These are phyloP conservation scores for Saturnia pavonia DNA, from an alignment of 2,888 invertebrate species.

Conservation along the genomic window DNA sequence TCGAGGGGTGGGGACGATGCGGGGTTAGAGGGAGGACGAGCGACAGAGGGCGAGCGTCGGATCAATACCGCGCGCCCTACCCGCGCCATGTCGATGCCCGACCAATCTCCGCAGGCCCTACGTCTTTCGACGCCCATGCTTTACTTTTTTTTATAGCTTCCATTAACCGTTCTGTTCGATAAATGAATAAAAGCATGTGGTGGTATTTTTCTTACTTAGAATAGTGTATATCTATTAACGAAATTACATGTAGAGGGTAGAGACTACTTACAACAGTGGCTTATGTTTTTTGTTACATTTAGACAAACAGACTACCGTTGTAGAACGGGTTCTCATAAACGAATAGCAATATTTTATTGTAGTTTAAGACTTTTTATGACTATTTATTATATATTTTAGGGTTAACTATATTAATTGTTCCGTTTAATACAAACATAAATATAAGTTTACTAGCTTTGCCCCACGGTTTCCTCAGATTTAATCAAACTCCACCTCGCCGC, in stretches of 20 bases:
- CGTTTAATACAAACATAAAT: too few species aligned
- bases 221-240: not conserved
- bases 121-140: constrained; percentile 79
- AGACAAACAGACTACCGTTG: not conserved
- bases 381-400: too few species aligned
- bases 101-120: constrained; percentile 77
- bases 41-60: constrained; percentile 49
- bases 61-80: constrained; percentile 69
- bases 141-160: constrained; percentile 71
- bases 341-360: not conserved
- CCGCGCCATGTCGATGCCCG: constrained; percentile 56
- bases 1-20: constrained; percentile 40
- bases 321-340: not conserved
- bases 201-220: constrained; percentile 40
- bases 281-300: not conserved
- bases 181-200: constrained; percentile 77
- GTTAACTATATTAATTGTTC: too few species aligned
- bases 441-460: too few species aligned
- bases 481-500: too few species aligned
- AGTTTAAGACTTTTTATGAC: not conserved
- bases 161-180: constrained; percentile 75
- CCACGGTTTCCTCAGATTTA: too few species aligned
- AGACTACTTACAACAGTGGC: not conserved
- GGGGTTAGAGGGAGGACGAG: constrained; percentile 41
- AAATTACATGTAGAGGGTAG: constrained; percentile 4